Base-by-base conservation (phyloP, 2,113 vertebrate species). In the Ammodytes dubius region DNA sequence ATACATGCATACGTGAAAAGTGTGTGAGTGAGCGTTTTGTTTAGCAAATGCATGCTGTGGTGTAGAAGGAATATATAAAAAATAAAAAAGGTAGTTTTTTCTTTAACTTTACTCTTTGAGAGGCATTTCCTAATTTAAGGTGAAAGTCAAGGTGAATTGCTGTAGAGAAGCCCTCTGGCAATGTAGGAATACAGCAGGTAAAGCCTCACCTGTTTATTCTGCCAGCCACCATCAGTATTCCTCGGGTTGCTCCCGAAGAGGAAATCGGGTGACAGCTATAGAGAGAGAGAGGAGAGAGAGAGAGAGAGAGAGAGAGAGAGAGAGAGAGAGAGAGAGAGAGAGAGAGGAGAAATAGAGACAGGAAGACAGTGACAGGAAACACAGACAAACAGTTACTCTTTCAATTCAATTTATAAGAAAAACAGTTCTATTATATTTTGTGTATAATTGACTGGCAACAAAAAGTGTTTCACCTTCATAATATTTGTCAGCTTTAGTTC, bases 161-260 rank as follows among this genome's bases (percentile, higher is more conserved):
- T 17, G 58, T 50, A 70, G 15, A 58, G 45, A 27, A 27, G 70
- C 37, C 59, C 65, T 68, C 58, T 77, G 61, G 72, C 9, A 1
- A 45, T 60, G 43, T 78, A 68, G 68, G 17, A 77, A n/a, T 53
- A 56, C 43, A 71, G 76, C 54, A 83, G 40, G 61, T 77, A 75
- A 58, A 59, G 17, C 14, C 74, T 85, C 71, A 95, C 94, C 94
- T 95, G 94, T 84, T 88, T 94, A 82, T 92, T 82, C 80, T 91
- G 85, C 91, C 91, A 95, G 65, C 85, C 78, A 57, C 77, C 35
- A 59, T 92, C 89, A 63, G 72, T 63, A 61, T 86, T 88, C 69
- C 81, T 87, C 69, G 90, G 90, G 73, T 93, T 92, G 64, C 85
- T 91, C 57, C 81, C 88, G 35, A 91, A 87, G 67, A 89, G 60